phyloP scores from a whole-genome alignment of 2,113 vertebrate species.

The Panthera leo region DNA sequence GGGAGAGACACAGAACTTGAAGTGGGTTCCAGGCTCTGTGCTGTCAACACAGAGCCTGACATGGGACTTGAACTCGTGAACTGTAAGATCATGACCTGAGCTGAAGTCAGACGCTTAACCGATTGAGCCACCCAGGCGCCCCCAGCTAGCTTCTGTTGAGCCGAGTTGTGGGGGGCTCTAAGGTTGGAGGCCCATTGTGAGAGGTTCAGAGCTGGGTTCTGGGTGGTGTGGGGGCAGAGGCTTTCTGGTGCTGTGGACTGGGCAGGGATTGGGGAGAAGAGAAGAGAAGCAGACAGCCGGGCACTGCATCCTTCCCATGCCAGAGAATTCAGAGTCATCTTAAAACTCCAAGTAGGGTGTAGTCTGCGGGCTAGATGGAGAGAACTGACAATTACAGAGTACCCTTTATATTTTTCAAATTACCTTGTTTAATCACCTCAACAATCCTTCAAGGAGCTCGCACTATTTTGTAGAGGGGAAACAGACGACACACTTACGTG shows the following conservation, averaged over 20 bases:
- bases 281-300: not conserved
- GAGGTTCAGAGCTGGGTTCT: not conserved
- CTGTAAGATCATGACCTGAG: too few relatives aligned
- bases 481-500: not conserved
- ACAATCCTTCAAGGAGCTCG: not conserved
- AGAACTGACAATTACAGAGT: not conserved
- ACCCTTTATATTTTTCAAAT: not conserved
- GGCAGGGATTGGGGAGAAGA: not conserved
- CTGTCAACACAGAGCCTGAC: too few relatives aligned
- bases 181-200: not conserved
- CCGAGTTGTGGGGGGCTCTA: not conserved
- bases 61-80: too few relatives aligned
- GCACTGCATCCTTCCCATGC: not conserved
- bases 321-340: not conserved
- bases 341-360: not conserved
- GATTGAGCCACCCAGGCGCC: too few relatives aligned
- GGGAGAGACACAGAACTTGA: too few relatives aligned
- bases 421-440: constrained; percentile 4
- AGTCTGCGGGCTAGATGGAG: not conserved
- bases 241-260: not conserved
- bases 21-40: too few relatives aligned
- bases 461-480: not conserved
- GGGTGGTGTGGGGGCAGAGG: not conserved
- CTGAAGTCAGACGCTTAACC: too few relatives aligned
- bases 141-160: not conserved